Percentiles rank a stretch among this genome's conserved stretches.
Conservation (phyloP, 23 tunicate genomes). For the Ascidia mentula region DNA sequence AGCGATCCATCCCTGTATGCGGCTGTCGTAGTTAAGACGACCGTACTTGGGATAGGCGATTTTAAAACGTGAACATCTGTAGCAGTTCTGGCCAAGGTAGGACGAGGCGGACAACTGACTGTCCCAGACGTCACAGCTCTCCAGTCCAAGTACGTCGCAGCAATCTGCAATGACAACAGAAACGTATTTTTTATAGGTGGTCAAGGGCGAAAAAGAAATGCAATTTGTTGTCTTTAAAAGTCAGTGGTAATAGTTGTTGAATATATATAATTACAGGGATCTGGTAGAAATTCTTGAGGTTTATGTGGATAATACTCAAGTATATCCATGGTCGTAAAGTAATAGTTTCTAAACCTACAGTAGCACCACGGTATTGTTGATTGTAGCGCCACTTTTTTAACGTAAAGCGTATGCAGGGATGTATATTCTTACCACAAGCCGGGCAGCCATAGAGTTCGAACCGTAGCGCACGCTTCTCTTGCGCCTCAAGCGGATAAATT, state of each 20-base stretch:
- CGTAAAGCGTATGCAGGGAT: too few relatives aligned
- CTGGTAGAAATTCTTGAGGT: too few relatives aligned
- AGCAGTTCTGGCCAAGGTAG: conserved; percentile 20
- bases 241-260: too few relatives aligned
- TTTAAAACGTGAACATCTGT: neutral
- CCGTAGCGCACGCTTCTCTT: conserved; percentile 31
- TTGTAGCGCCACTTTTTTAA: too few relatives aligned
- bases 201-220: too few relatives aligned
- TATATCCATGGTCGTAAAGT: too few relatives aligned
- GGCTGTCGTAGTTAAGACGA: conserved; percentile 3
- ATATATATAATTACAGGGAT: too few relatives aligned
- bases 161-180: conserved; percentile 17
- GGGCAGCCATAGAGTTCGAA: conserved; percentile 37
- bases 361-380: too few relatives aligned
- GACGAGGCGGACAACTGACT: conserved; percentile 33
- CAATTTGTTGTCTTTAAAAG: too few relatives aligned
- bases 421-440: conserved; percentile 49
- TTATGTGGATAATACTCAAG: too few relatives aligned
- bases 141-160: conserved; percentile 30
- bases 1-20: conserved; percentile 30
- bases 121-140: conserved; percentile 25
- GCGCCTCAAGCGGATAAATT: conserved; percentile 22
- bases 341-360: too few relatives aligned
- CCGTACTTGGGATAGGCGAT: conserved; percentile 27
- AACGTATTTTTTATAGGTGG: too few relatives aligned